phyloP scores from a whole-genome alignment of 2,888 invertebrate species.

The Ormyrus thymus region DNA sequence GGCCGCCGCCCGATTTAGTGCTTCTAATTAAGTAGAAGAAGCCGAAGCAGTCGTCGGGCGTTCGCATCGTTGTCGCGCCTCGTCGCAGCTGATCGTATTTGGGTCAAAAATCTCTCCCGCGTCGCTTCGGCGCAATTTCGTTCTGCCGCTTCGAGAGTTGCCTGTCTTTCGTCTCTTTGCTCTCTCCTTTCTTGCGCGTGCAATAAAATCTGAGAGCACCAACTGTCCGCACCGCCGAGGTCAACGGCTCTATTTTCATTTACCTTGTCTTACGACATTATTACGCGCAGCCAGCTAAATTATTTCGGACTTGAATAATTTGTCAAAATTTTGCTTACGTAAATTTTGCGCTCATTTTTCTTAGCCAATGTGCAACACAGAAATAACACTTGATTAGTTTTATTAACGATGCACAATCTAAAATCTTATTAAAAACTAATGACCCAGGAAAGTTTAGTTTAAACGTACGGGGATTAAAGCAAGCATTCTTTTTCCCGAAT shows the following conservation, averaged over 20 bases:
- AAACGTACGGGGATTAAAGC: slow-evolving; percentile 24
- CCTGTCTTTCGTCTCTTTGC: neutral
- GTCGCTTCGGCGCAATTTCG: slow-evolving; percentile 62
- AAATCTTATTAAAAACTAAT: too few species aligned
- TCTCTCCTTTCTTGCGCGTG: slow-evolving; percentile 23
- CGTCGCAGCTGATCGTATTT: slow-evolving; percentile 61
- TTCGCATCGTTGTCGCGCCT: slow-evolving; percentile 1
- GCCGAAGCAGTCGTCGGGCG: neutral
- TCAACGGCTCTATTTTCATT: slow-evolving; percentile 52
- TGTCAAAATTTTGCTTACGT: too few species aligned
- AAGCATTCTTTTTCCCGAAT: slow-evolving; percentile 29
- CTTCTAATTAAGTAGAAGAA: slow-evolving; percentile 55
- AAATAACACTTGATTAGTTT: too few species aligned
- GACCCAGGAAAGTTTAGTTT: neutral
- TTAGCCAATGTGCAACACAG: too few species aligned
- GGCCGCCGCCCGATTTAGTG: slow-evolving; percentile 45
- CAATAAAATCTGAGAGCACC: slow-evolving; percentile 27
- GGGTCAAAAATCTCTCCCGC: slow-evolving; percentile 72
- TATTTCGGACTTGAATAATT: too few species aligned
- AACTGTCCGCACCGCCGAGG: slow-evolving; percentile 18
- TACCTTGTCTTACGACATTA: slow-evolving; percentile 14
- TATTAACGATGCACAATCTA: too few species aligned
- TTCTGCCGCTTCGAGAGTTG: slow-evolving; percentile 37
- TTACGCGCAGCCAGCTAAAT: neutral
- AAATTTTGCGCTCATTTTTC: too few species aligned